Evolutionary conservation across 2,888 invertebrate genomes (phyloP).

Genomic region (Drosophila infuscata): DNA sequence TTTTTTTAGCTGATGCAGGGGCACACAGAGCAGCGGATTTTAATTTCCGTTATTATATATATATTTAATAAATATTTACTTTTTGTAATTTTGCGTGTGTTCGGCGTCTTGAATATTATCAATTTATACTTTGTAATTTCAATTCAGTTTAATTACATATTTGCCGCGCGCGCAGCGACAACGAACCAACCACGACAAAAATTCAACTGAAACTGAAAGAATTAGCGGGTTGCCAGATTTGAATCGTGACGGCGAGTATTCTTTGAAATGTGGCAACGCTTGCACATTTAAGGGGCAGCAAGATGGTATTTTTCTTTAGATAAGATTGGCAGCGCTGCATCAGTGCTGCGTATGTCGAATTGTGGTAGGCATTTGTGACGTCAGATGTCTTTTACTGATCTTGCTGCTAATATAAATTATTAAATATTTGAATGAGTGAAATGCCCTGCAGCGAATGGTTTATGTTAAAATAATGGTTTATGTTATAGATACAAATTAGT

Average conservation of each 20-base stretch:
- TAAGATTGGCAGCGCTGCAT: slow-evolving; percentile 13
- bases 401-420: not conserved
- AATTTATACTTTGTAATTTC: slow-evolving; percentile 54
- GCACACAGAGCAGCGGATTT: slow-evolving; percentile 15
- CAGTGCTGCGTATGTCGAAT: slow-evolving; percentile 14
- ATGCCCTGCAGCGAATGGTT: not conserved
- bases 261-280: slow-evolving; percentile 29
- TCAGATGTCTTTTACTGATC: not conserved
- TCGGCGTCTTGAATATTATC: slow-evolving; percentile 61
- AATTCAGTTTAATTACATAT: slow-evolving; percentile 57
- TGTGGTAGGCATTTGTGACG: slow-evolving; percentile 15
- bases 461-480: not conserved
- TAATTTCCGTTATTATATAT: slow-evolving; percentile 35
- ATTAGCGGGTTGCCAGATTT: slow-evolving; percentile 56
- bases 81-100: slow-evolving; percentile 44
- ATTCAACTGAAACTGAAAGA: slow-evolving; percentile 63
- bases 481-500: not conserved
- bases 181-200: slow-evolving; percentile 60
- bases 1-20: not conserved
- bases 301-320: not conserved
- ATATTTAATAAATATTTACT: slow-evolving; percentile 20
- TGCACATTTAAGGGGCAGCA: not conserved
- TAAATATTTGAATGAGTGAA: not conserved
- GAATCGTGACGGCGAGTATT: slow-evolving; percentile 34
- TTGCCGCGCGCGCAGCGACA: slow-evolving; percentile 57